These are phyloP conservation scores for Beaufortia kweichowensis DNA, from an alignment of 2,113 vertebrate species.

Conservation along the genomic window DNA sequence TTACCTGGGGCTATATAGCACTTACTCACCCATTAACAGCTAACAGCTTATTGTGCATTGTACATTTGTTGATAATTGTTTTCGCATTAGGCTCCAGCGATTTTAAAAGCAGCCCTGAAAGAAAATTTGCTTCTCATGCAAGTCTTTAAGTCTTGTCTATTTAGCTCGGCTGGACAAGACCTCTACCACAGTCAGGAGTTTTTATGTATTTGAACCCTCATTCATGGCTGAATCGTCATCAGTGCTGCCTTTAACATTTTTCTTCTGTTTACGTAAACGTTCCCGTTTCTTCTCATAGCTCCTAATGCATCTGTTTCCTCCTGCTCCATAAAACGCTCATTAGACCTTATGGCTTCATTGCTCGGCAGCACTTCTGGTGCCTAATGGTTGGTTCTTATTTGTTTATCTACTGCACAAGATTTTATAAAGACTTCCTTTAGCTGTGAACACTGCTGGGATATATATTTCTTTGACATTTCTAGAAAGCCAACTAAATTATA, in stretches of 20 bases:
- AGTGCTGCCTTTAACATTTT: conserved; percentile 4
- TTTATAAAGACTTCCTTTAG: neutral
- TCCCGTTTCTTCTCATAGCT: conserved; percentile 12
- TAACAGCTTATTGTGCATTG: neutral
- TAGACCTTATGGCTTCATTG: conserved; percentile 40
- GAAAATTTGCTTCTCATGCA: conserved; percentile 4
- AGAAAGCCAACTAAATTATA: neutral
- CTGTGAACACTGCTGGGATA: neutral
- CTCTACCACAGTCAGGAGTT: neutral
- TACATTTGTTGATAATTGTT: conserved; percentile 8
- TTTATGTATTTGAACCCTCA: neutral
- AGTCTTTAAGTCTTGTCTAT: neutral
- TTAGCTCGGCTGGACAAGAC: neutral
- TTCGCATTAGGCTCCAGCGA: conserved; percentile 23
- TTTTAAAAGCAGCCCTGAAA: conserved; percentile 17
- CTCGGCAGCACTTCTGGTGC: neutral
- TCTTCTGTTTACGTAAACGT: conserved; percentile 18
- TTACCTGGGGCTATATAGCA: neutral
- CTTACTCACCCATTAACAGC: conserved; percentile 5
- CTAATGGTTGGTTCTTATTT: conserved; percentile 27
- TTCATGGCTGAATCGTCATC: conserved; percentile 12
- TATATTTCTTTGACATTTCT: neutral
- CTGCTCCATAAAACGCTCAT: conserved; percentile 32
- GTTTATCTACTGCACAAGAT: conserved; percentile 10
- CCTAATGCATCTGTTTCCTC: conserved; percentile 17